A percentile compares a stretch with the other conserved stretches of the same genome.
phyloP scores from a whole-genome alignment of 1,140 invertebrate genomes.

The Drosophila repletoides region DNA sequence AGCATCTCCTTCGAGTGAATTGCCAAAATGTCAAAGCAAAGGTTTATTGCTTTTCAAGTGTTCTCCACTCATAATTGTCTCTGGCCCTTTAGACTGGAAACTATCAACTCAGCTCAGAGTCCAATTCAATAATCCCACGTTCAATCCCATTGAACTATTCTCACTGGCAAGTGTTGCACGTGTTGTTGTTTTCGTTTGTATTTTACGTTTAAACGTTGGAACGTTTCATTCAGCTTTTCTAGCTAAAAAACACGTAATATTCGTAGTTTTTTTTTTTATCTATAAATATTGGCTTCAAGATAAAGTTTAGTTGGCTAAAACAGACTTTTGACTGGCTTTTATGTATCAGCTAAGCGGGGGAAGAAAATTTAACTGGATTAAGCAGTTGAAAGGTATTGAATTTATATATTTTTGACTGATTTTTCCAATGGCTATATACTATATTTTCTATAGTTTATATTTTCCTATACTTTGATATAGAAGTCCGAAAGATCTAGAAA shows the following conservation, averaged over 20 bases:
- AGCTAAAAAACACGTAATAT: conserved; percentile 2
- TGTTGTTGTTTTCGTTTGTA: conserved; percentile 12
- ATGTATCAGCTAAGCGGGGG: too few species aligned
- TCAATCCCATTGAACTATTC: not conserved
- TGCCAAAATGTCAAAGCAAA: conserved; percentile 16
- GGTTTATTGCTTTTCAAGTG: conserved; percentile 6
- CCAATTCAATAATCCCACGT: not conserved
- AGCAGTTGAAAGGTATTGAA: too few species aligned
- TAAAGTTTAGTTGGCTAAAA: too few species aligned
- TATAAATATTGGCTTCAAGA: too few species aligned
- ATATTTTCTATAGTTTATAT: too few species aligned
- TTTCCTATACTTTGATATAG: too few species aligned
- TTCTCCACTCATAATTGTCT: conserved; percentile 1
- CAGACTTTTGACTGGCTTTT: too few species aligned
- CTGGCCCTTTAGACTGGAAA: not conserved
- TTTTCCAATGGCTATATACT: too few species aligned
- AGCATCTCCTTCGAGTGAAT: not conserved
- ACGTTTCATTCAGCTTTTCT: conserved; percentile 1
- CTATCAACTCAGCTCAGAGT: not conserved
- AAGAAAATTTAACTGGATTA: too few species aligned
- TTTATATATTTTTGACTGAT: too few species aligned
- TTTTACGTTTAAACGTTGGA: not conserved
- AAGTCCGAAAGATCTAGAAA: too few species aligned
- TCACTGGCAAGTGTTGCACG: conserved; percentile 2
- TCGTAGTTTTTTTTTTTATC: not conserved